These are phyloP conservation scores for Drosophila pandora DNA, from an alignment of 1,140 invertebrate genomes.

Conservation along the genomic window DNA sequence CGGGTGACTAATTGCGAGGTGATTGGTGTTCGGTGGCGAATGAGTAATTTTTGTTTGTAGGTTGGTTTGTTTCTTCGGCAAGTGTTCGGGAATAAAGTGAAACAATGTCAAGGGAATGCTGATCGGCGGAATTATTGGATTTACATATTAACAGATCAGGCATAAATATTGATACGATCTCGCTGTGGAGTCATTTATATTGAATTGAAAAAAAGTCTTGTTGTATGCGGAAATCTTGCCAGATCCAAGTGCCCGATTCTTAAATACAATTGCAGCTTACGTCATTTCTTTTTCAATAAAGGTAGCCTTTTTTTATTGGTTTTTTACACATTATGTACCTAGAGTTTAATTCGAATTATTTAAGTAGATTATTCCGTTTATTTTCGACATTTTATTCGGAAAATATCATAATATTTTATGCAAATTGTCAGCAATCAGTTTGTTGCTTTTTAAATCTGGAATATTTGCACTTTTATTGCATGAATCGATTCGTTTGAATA, in stretches of 20 bases:
- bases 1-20: constrained; percentile 65
- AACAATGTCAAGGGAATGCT: constrained; percentile 45
- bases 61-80: constrained; percentile 21
- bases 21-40: constrained; percentile 22
- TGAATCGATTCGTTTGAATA: not conserved
- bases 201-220: constrained; percentile 6
- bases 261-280: constrained; percentile 12
- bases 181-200: constrained; percentile 11
- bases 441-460: constrained; percentile 1
- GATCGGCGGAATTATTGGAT: constrained; percentile 27
- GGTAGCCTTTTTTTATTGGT: not conserved
- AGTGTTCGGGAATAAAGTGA: constrained; percentile 24
- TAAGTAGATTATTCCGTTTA: not conserved
- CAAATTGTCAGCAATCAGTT: not conserved
- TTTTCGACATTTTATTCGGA: not conserved
- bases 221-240: constrained; percentile 26
- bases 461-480: constrained; percentile 3
- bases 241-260: constrained; percentile 1
- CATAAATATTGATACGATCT: constrained; percentile 39
- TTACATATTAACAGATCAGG: constrained; percentile 44
- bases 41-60: constrained; percentile 55
- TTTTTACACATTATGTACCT: not conserved
- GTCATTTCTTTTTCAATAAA: not conserved
- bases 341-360: not conserved
- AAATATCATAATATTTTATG: not conserved